Conservation (phyloP, 2,113 vertebrate species). For the Poeciliopsis turrubarensis region DNA sequence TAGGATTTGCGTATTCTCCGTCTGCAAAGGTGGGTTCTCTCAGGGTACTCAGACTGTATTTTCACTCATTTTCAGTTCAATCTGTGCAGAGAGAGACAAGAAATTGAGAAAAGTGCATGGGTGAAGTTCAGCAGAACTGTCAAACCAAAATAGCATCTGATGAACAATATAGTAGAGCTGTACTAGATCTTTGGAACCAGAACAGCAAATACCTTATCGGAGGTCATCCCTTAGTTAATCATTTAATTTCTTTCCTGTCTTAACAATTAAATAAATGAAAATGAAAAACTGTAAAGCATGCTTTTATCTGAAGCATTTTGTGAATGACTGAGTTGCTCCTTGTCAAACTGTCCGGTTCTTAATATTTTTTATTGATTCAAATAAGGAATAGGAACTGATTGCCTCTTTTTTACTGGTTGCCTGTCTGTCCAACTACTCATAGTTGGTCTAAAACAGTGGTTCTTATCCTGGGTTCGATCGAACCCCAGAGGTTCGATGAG, state of each 20-base stretch:
- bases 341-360: neutral
- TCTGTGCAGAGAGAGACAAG: neutral
- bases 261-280: too few species aligned
- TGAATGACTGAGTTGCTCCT: too few species aligned
- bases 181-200: neutral
- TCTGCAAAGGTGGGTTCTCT: neutral
- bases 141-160: neutral
- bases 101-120: neutral
- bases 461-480: too few species aligned
- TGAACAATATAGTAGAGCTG: neutral
- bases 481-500: too few species aligned
- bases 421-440: neutral
- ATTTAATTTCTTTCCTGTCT: neutral
- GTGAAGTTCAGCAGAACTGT: neutral
- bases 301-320: neutral
- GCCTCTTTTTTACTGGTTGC: neutral
- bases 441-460: too few species aligned
- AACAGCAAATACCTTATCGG: neutral
- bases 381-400: too few species aligned
- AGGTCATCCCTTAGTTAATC: neutral
- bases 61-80: neutral
- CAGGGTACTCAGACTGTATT: neutral
- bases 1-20: neutral
- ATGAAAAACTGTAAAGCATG: neutral
- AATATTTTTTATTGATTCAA: too few species aligned